phyloP scores from a whole-genome alignment of 64 coral and sea anemone genomes.

The Orbicella faveolata region DNA sequence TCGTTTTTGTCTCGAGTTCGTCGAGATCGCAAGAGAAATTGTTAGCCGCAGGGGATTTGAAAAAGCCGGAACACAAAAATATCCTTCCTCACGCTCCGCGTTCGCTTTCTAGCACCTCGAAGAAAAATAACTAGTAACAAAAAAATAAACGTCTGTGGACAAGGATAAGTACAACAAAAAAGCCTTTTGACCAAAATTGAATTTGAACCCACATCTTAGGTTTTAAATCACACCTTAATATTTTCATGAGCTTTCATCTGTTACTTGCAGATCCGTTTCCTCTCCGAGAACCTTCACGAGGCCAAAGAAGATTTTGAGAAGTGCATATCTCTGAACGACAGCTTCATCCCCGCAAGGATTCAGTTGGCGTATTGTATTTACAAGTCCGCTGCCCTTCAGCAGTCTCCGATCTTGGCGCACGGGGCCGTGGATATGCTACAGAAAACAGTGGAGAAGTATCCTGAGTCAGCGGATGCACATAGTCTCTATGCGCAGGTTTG shows the following conservation, averaged over 20 bases:
- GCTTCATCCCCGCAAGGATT: constrained; percentile 81
- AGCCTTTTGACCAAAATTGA: no score
- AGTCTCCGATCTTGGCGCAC: constrained; percentile 66
- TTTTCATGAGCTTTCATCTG: background rate
- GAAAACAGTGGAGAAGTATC: constrained; percentile 64
- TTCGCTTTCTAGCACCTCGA: no score
- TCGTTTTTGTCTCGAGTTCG: no score
- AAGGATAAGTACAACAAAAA: no score
- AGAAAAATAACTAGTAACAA: no score
- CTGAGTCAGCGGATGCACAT: constrained; percentile 77
- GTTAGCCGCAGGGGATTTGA: no score
- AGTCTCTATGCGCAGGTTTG: constrained; percentile 92
- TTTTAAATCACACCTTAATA: background rate
- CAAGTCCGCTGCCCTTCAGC: constrained; percentile 77
- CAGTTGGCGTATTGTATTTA: constrained; percentile 96
- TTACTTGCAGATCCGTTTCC: constrained; percentile 69
- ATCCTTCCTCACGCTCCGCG: no score
- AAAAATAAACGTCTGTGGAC: no score
- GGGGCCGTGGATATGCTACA: constrained; percentile 85
- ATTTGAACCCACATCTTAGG: background rate
- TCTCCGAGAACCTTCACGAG: constrained; percentile 84
- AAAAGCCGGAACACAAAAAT: no score
- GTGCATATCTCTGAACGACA: constrained; percentile 78
- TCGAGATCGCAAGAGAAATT: no score
- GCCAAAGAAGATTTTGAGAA: constrained; percentile 96